phyloP scores from a whole-genome alignment of 2,888 invertebrate species.

The Clostera curtula region DNA sequence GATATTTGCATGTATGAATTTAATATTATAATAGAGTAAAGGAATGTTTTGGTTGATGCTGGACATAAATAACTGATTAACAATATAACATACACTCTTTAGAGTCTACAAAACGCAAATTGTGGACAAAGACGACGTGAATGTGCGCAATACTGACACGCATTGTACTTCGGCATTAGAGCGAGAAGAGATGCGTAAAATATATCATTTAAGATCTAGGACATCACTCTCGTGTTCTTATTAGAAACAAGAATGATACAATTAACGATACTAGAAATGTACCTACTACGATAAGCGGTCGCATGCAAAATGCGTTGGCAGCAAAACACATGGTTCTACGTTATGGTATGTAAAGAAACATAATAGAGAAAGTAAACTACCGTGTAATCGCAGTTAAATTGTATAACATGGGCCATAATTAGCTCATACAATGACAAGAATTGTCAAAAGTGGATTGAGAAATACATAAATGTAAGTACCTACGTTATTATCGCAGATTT shows the following conservation, averaged over 20 bases:
- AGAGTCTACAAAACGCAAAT: conserved; percentile 21
- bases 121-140: conserved; percentile 15
- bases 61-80: conserved; percentile 12
- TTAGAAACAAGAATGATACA: conserved; percentile 43
- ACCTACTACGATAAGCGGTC: no score
- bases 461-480: conserved; percentile 43
- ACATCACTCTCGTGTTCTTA: conserved; percentile 57
- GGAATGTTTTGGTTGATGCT: conserved; percentile 28
- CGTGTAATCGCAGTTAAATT: conserved; percentile 44
- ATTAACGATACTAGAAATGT: no score
- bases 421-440: conserved; percentile 41
- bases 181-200: conserved; percentile 61
- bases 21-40: conserved; percentile 27
- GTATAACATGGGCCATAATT: conserved; percentile 32
- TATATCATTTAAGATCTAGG: conserved; percentile 62
- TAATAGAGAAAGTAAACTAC: conserved; percentile 46
- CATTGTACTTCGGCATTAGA: conserved; percentile 65
- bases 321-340: conserved; percentile 17
- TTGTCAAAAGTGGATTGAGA: conserved; percentile 58
- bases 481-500: no score
- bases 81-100: no score
- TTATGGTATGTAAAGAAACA: conserved; percentile 19
- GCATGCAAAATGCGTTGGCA: no score
- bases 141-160: conserved; percentile 43
- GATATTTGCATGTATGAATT: conserved; percentile 33